These are phyloP conservation scores for Lipotes vexillifer DNA, from an alignment of 2,113 vertebrate genomes.

Conservation along the genomic window DNA sequence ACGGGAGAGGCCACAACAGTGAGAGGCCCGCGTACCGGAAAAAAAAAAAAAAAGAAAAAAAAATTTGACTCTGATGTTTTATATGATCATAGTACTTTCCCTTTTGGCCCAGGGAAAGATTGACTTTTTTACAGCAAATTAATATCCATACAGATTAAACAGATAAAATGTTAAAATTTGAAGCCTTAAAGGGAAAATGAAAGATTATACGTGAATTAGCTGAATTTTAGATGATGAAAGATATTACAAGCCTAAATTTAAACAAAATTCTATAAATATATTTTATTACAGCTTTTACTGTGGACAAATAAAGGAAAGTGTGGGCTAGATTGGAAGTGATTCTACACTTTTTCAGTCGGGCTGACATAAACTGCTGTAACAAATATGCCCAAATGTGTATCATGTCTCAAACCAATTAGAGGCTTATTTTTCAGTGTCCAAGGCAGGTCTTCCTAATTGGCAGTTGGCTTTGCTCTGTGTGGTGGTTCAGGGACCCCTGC, in stretches of 20 bases:
- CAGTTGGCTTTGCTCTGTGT: not conserved
- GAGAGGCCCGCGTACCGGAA: no score
- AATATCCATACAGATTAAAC: not conserved
- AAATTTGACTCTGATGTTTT: conserved; percentile 25
- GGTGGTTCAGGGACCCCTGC: not conserved
- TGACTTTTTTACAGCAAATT: not conserved
- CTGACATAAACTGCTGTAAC: not conserved
- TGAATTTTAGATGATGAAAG: not conserved
- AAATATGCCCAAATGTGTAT: not conserved
- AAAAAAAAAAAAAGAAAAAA: no score
- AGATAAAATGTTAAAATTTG: not conserved
- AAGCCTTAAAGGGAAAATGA: not conserved
- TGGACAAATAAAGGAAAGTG: not conserved
- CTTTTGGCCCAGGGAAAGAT: not conserved
- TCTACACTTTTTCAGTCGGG: not conserved
- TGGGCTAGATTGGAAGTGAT: not conserved
- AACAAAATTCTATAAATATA: not conserved
- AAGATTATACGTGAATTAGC: not conserved
- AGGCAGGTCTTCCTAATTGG: not conserved
- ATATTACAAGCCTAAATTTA: not conserved
- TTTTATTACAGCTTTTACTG: not conserved
- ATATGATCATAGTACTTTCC: not conserved
- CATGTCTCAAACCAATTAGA: not conserved
- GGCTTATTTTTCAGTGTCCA: not conserved
- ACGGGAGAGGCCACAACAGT: no score